phyloP scores from a whole-genome alignment of 2,888 invertebrate species.

The Tricholauxania praeusta region DNA sequence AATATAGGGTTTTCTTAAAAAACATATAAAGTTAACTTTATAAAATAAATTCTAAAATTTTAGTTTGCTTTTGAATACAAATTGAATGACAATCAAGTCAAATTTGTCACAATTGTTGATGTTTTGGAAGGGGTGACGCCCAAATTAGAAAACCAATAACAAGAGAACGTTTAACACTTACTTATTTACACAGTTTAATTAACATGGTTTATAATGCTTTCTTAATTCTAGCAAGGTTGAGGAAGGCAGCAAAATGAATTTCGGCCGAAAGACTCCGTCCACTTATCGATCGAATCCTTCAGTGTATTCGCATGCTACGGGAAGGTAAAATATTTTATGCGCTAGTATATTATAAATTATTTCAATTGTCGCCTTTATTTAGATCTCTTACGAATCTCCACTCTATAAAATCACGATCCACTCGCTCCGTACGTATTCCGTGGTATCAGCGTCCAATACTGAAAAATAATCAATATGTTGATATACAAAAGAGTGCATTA shows the following conservation, averaged over 20 bases:
- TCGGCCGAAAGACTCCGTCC: constrained; percentile 86
- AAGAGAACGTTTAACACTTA: not conserved
- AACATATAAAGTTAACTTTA: no score
- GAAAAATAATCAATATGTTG: constrained; percentile 82
- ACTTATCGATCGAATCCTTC: constrained; percentile 86
- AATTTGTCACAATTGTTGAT: no score
- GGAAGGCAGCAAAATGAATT: constrained; percentile 70
- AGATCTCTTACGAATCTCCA: constrained; percentile 86
- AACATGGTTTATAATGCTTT: not conserved
- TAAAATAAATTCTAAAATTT: no score
- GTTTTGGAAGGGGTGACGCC: constrained; percentile 37
- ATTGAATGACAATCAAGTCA: no score
- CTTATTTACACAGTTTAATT: not conserved
- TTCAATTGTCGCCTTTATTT: not conserved
- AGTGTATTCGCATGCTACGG: constrained; percentile 88
- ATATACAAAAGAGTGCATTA: constrained; percentile 86
- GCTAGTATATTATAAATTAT: not conserved
- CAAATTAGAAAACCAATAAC: constrained; percentile 32
- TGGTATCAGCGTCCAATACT: constrained; percentile 91
- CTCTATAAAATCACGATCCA: constrained; percentile 78
- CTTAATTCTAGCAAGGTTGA: not conserved
- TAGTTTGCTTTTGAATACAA: no score
- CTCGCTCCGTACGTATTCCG: constrained; percentile 81
- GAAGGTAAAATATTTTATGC: constrained; percentile 69
- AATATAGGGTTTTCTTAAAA: not conserved